Percentiles rank a stretch among this genome's conserved stretches.
Evolutionary conservation across 37 sponge, comb jelly and placozoan genomes (phyloP).

Genomic region (Ianthella basta): DNA sequence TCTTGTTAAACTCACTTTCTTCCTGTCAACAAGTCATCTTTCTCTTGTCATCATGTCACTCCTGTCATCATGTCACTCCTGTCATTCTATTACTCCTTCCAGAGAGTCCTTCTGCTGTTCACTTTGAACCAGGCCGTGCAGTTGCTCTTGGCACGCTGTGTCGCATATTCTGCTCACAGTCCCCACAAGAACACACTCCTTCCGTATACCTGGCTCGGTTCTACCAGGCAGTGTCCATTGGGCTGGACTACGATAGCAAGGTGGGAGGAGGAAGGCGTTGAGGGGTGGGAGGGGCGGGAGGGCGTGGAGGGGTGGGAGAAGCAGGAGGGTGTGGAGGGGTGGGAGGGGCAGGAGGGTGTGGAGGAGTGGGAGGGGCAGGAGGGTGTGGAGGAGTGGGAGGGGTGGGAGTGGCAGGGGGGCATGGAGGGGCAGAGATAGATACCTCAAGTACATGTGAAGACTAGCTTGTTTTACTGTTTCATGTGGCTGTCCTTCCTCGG

Average conservation of each 20-base stretch:
- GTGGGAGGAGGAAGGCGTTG: slow-evolving; percentile 25
- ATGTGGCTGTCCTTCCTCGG: no score
- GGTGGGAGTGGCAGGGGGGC: no score
- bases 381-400: no score
- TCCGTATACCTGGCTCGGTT: slow-evolving; percentile 83
- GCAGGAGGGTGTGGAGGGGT: no score
- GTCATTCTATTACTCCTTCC: background rate
- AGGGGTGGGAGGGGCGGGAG: no score
- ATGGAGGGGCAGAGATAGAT: no score
- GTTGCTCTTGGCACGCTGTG: slow-evolving; percentile 88
- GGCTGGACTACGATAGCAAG: slow-evolving; percentile 55
- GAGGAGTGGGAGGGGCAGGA: no score
- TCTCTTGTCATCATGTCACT: background rate
- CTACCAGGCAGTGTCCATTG: slow-evolving; percentile 69
- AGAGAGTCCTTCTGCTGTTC: slow-evolving; percentile 30
- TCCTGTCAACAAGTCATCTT: background rate
- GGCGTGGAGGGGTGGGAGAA: no score
- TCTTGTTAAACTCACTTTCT: no score
- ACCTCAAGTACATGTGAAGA: no score
- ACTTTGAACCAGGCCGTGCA: slow-evolving; percentile 81
- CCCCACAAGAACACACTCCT: slow-evolving; percentile 57
- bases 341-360: no score
- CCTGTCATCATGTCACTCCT: slow-evolving; percentile 13
- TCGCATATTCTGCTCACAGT: slow-evolving; percentile 72
- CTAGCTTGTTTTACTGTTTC: no score